A percentile compares a stretch with the other conserved stretches of the same genome.
These are phyloP conservation scores for Colius striatus DNA, from an alignment of 2,113 vertebrate species.

Conservation along the genomic window DNA sequence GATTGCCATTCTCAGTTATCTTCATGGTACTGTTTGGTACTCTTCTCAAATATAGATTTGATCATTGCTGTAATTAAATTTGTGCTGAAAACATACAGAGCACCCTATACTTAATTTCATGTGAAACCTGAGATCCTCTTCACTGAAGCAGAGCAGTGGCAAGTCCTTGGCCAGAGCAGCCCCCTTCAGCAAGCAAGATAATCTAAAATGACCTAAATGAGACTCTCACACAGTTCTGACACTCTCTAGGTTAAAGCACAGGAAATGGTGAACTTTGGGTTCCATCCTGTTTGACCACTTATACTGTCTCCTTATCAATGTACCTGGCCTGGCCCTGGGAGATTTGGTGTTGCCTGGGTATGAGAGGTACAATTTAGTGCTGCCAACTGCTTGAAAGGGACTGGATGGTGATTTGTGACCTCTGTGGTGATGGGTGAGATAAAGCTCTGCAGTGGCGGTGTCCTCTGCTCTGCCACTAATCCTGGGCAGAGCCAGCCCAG, in stretches of 20 bases:
- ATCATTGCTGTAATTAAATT: neutral
- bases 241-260: slow-evolving; percentile 20
- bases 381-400: slow-evolving; percentile 32
- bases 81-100: neutral
- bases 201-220: neutral
- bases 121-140: neutral
- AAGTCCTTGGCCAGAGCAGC: neutral
- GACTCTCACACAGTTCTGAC: neutral
- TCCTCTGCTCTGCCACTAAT: neutral
- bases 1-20: neutral
- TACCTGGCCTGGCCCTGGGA: slow-evolving; percentile 40
- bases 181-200: neutral
- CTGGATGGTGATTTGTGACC: slow-evolving; percentile 28
- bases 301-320: slow-evolving; percentile 12
- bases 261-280: slow-evolving; percentile 42
- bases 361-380: slow-evolving; percentile 41
- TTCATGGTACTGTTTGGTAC: neutral
- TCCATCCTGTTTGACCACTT: slow-evolving; percentile 40
- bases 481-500: neutral
- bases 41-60: neutral
- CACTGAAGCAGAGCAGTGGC: neutral
- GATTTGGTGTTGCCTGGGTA: slow-evolving; percentile 19
- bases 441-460: neutral
- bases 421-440: slow-evolving; percentile 46
- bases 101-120: neutral